Base-by-base conservation (phyloP, 2,888 invertebrate species). In the Dynastes grantii region DNA sequence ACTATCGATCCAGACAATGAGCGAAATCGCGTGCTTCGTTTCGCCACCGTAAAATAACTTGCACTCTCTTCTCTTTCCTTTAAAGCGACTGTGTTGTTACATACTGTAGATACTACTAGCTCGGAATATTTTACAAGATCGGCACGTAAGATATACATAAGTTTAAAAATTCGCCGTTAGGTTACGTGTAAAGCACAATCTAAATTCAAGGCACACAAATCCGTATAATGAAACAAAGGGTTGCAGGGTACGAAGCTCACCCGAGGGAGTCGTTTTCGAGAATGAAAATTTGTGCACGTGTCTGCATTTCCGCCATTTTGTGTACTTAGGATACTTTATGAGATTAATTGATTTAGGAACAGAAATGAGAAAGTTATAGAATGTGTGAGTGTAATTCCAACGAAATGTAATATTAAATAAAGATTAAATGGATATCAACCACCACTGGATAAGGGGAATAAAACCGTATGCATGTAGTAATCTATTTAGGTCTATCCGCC, bases 171-270 rank as follows among this genome's bases (percentile, higher is more conserved):
- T 61, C 45, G 61, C 45, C 22, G 73, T 61, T 61, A 61, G 73
- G 61, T 63, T 75, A 61, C 45, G 61, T 75, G 45, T 63, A 75
- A 75, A 75, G 49, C 61, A 61, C 49, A 79, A 81, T 81, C 79
- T 81, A 80, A 80, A 81, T 81, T 80, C 81, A 78, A 78, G 63
- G 76, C 80, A 76, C 80, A 77, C 81, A 76, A 70, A 79, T 80
- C 79, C 61, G 79, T 77, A 58, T 79, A 79, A 79, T 80, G 80
- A 80, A 81, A 81, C 81, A 81, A 81, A 81, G 81, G 80, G 81
- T 79, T 81, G 80, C 65, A 77, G 70, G 77, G 58, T 63, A 32
- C 37, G 70, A 55, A 55, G 68, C 45, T 49, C 45, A 29, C 78
- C 45, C 77, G 22, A 64, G 80, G 79, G 76, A 77, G 77, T 77